Evolutionary conservation across 2,797 vertebrate genomes (phyloP), one percentile per base, ranked within the genome.

Genomic region (Lutjanus campechanus): DNA sequence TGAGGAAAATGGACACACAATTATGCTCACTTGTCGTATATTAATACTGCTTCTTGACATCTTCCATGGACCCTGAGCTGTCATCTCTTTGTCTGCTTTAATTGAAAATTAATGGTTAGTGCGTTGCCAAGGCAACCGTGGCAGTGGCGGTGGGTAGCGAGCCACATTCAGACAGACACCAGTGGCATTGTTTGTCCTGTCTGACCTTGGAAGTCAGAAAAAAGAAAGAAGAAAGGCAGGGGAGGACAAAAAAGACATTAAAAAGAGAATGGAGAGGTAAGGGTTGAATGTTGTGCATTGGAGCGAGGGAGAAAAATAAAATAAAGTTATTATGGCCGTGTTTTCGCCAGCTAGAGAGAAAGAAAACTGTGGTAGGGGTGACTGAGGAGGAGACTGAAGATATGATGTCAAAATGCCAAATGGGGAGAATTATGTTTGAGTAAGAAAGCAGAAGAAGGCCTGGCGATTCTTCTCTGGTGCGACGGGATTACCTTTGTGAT

Each of bases 51-150:
- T 98, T 98, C 98, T 99, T 99, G 98, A 99, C 98, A 98, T 98
- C 97, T 98, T 98, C 97, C 97, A 96, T 96, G 97, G 97, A 98
- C 97, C 97, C 96, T 94, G 97, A 97, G 98, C 97, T 98, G 97
- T 98, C 98, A 98, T 97, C 96, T 96, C 98, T 99, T 99, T 99
- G 98, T 99, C 98, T 99, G 97, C 96, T 99, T 99, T 99, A 99
- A 99, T 99, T 99, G 98, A 99, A 99, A 99, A 99, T 99, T 99
- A 99, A 99, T 99, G 98, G 98, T 98, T 98, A 97, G 97, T 97
- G 95, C 90, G 98, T 99, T 98, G 96, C 97, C 97, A 96, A 93
- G 98, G 97, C 97, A 97, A 99, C 97, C 89, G 91, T 95, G 93
- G 97, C 96, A 36, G 80, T 56, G 71, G 83, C 40, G 65, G 86